Evolutionary conservation across 2,797 vertebrate species (phyloP), one percentile per base, ranked within the genome.

Genomic region (Falco naumanni): DNA sequence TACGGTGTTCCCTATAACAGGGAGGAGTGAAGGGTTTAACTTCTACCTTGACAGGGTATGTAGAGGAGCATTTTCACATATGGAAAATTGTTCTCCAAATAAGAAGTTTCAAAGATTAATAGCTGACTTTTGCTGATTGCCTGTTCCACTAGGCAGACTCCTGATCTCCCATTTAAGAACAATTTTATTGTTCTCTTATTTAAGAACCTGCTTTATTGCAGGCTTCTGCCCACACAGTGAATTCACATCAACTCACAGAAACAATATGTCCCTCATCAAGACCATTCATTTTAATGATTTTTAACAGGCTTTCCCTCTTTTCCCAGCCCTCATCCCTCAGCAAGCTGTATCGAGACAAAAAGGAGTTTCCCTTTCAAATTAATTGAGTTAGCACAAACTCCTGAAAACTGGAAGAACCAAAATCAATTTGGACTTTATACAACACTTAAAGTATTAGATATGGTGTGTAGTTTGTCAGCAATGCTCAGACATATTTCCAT

Each of bases 271-370:
- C 66, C 66, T 91, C 77, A 86, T 70, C 48, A 66, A 94, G 69
- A 24, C 51, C 70, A 16, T 20, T 79, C 19, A 45, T 82, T 91
- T 84, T 48, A 76, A 91, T 45, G 7, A 69, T 72, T 84, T 93
- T 88, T 92, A 91, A 79, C 59, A 88, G 28, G 54, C 25, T 95
- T 78, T 90, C 8, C 74, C 86, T 83, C 76, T 88, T 88, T 84
- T 25, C 59, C 34, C 31, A 71, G 60, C 60, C 17, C 53, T 86
- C 41, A 51, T 54, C 26, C 21, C 16, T 75, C 70, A 65, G 43
- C 28, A 78, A 81, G n/a, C 19, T 69, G 20, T 51, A n/a, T 63
- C 47, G 69, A 68, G 29, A 45, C 61, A 87, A 80, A 65, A 94
- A 78, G 12, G 48, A 61, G 7, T 54, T 85, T 77, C 21, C 21